Base-by-base conservation (phyloP, 2,888 invertebrate species). In the Cloeon dipterum region DNA sequence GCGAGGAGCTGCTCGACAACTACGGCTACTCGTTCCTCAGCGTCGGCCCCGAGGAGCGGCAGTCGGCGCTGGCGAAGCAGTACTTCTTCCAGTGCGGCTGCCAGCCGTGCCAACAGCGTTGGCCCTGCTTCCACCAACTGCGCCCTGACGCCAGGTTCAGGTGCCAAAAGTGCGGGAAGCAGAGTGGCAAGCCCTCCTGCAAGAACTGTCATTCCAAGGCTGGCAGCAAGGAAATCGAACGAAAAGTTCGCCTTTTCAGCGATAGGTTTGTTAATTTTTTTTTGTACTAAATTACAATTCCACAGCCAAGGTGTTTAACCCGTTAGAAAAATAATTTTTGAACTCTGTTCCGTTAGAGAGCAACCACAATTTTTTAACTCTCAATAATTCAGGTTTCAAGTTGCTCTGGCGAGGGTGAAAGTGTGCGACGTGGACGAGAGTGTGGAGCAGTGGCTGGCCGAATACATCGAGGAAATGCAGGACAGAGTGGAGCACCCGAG, bases 21-120 rank as follows among this genome's bases (percentile, higher is more conserved):
- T 62, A 62, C 38, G 62, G 62, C 11, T 58, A 56, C 8, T 53
- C 56, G 34, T 61, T 55, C 43, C 49, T 60, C 4, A 52, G 44
- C 4, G 51, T 50, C 16, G 34, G 45, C 2, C 45, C 45, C 38
- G 39, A 46, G 5, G 46, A 52, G 23, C 51, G 62, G 23, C 52
- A 50, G 32, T 46, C 50, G 23, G 44, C 48, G 34, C 48, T 62
- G 14, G 42, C 46, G 32, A 48, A 48, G 18, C 60, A 61, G 41
- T 62, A 61, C 45, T 50, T 53, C 41, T 62, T 62, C 41, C 35
- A 47, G 1, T 62, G 62, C 37, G 39, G 39, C 10, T 62, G 62
- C 41, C 47, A 49, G 11, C 53, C 61, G 3, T 62, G 62, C 42
- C 34, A 38, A 5, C 46, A 46, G n/a, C 46, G 56, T 36, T 61